A percentile compares a stretch with the other conserved stretches of the same genome.
These are phyloP conservation scores for Linyphia triangularis DNA, from an alignment of 2,888 invertebrate genomes.

Conservation along the genomic window DNA sequence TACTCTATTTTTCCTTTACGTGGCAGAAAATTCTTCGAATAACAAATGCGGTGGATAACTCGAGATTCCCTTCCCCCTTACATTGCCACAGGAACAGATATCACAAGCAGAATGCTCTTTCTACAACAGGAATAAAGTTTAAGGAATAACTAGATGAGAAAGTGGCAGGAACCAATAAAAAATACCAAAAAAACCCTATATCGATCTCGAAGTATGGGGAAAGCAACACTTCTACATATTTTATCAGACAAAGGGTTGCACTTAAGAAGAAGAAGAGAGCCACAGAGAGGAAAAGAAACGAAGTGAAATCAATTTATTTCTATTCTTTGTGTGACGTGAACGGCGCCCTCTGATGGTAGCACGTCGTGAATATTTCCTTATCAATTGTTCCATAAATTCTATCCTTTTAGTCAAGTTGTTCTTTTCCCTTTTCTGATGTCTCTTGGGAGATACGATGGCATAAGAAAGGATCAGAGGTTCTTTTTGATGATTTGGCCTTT, in stretches of 20 bases:
- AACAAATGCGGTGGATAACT: conserved; percentile 9
- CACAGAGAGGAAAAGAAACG: conserved; percentile 21
- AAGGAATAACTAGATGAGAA: conserved; percentile 11
- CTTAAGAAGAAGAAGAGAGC: conserved; percentile 42
- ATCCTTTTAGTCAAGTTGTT: conserved; percentile 37
- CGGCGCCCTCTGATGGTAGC: conserved; percentile 42
- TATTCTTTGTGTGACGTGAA: conserved; percentile 32
- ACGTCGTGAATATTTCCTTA: conserved; percentile 59
- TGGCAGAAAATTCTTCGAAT: not conserved
- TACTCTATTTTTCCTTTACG: conserved; percentile 2
- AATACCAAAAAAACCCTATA: not conserved
- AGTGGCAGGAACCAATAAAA: conserved; percentile 19
- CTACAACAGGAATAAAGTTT: conserved; percentile 13
- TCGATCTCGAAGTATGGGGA: conserved; percentile 45
- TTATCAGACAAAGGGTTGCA: conserved; percentile 65
- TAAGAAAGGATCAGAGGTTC: not conserved
- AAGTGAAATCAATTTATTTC: conserved; percentile 66
- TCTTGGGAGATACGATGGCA: not conserved
- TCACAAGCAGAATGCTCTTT: not conserved
- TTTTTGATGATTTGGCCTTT: not conserved
- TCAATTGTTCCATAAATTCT: conserved; percentile 58
- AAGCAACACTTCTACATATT: conserved; percentile 68
- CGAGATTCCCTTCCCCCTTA: not conserved
- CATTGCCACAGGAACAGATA: not conserved
- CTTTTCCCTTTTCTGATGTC: conserved; percentile 5